Evolutionary conservation across 2,113 vertebrate genomes (phyloP), one percentile per base, ranked within the genome.

Genomic region (Mastomys coucha): DNA sequence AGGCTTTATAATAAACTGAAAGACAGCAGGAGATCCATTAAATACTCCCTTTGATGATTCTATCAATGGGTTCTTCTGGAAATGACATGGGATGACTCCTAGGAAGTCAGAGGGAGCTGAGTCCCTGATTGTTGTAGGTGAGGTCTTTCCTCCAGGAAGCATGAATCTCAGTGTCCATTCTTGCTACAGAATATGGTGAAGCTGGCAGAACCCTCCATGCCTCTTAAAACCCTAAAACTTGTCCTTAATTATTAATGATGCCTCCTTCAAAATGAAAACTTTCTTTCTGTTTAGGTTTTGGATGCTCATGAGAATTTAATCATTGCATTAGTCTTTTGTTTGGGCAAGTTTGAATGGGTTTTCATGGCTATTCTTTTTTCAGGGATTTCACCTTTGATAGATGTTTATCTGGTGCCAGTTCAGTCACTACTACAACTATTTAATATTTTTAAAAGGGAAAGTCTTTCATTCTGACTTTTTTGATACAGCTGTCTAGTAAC

Each of bases 401-500:
- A 31, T 91, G n/a, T 93, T 58, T 67, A 60, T 33, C 7, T 17
- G 87, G 75, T 73, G 90, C 81, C 67, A 89, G 91, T 69, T 89
- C 85, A 91, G 69, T 88, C 92, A 94, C 84, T 80, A 63, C 5
- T 51, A 10, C 84, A 75, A 91, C 95, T 86, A 96, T 77, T 88
- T 94, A 85, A 91, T 39, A 51, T 84, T 85, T 89, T 69, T 49
- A 26, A 3, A 49, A 82, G 60, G 88, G 88, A 91, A 63, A n/a
- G 31, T 92, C 56, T 84, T 97, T 93, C 85, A 82, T 94, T 97
- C 69, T 45, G 60, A 58, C 49, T 91, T 94, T 53, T 96, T 63
- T 91, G 78, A 85, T 89, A 42, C 10, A 89, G 53, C 31, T 67
- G 67, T 80, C 90, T 63, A 69, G 81, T 94, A 96, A 93, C 58